These are phyloP conservation scores for Pterostichus niger DNA, from an alignment of 2,888 invertebrate species.

Conservation along the genomic window DNA sequence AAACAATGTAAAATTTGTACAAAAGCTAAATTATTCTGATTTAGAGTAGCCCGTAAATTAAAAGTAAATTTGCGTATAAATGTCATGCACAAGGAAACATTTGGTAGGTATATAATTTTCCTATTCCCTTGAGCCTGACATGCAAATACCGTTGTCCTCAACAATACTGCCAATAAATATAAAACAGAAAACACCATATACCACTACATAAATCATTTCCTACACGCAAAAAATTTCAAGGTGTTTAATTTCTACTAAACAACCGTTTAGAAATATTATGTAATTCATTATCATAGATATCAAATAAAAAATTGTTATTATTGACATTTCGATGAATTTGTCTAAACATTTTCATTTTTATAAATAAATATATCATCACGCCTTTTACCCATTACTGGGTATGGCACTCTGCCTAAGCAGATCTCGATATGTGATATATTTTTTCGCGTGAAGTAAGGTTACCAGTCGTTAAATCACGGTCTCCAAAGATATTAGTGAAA, in stretches of 20 bases:
- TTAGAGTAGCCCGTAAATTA: background rate
- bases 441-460: no score
- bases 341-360: no score
- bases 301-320: background rate
- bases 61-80: background rate
- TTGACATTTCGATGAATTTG: no score
- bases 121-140: conserved; percentile 12
- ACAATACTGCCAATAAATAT: background rate
- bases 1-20: no score
- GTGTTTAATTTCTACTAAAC: background rate
- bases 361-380: no score
- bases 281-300: background rate
- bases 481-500: no score
- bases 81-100: conserved; percentile 8
- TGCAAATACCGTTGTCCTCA: conserved; percentile 5
- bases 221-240: conserved; percentile 2
- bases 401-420: no score
- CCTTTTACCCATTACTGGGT: no score
- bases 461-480: no score
- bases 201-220: conserved; percentile 1
- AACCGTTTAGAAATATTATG: background rate
- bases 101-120: conserved; percentile 15
- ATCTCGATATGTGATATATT: no score
- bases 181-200: conserved; percentile 1
- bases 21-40: conserved; percentile 1